Percentiles rank a stretch among this genome's conserved stretches.
Conservation (phyloP, 2,113 vertebrate species). For the Xyrauchen texanus region DNA sequence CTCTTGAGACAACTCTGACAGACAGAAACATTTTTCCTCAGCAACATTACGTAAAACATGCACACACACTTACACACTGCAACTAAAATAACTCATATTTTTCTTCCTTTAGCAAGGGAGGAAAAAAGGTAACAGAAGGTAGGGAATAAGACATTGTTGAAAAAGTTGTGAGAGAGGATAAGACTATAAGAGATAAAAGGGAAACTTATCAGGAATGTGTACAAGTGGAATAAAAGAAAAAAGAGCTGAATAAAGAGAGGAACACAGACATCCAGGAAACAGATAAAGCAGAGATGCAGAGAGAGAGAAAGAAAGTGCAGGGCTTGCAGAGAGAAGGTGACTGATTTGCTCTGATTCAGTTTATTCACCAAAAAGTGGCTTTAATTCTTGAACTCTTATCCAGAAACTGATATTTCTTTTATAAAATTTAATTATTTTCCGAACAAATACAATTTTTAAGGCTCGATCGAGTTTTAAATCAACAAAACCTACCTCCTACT, state of each 20-base stretch:
- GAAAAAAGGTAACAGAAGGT: background rate
- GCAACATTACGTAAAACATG: slow-evolving; percentile 61
- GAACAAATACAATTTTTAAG: too few relatives aligned
- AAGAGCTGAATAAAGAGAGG: background rate
- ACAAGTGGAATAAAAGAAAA: slow-evolving; percentile 13
- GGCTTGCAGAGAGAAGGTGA: background rate
- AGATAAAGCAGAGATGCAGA: background rate
- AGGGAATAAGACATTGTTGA: slow-evolving; percentile 21
- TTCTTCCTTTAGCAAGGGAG: background rate
- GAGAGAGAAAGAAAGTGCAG: background rate
- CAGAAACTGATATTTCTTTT: too few relatives aligned
- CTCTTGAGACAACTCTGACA: slow-evolving; percentile 39
- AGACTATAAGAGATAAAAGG: background rate
- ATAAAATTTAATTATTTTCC: too few relatives aligned
- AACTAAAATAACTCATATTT: background rate
- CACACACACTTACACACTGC: slow-evolving; percentile 22
- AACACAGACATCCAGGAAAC: slow-evolving; percentile 1
- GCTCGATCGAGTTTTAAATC: too few relatives aligned
- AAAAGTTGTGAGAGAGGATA: slow-evolving; percentile 32
- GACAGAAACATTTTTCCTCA: slow-evolving; percentile 32
- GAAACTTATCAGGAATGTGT: slow-evolving; percentile 26
- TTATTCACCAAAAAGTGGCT: too few relatives aligned
- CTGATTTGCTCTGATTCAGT: slow-evolving; percentile 1
- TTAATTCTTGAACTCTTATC: background rate
- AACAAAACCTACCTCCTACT: too few relatives aligned